Base-by-base conservation (phyloP, 1,140 invertebrate genomes). In the Heliconius hewitsoni region DNA sequence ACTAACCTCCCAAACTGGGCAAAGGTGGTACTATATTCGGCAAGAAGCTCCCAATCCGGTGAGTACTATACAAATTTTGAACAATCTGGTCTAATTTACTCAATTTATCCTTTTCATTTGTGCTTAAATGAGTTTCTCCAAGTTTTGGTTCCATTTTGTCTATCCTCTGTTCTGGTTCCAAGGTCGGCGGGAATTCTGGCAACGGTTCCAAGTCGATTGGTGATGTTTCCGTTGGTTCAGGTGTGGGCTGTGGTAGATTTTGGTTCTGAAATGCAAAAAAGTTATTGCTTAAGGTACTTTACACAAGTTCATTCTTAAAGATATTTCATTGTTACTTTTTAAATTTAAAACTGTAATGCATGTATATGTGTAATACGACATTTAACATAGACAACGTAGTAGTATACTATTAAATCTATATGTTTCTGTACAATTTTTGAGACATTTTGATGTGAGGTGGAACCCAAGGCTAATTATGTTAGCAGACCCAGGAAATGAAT, bases 21-120 rank as follows among this genome's bases (percentile, higher is more conserved):
- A 84, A 60, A 3, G 81, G 80, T 6, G 84, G 66, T 34, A 74
- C 73, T 55, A 82, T 60, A 5, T 85, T 74, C 13, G 80, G 76
- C 3, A 85, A 73, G 2, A 88, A 85, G 74, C 83, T 90, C 1
- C 87, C 86, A 83, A 91, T 89, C 77, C 90, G 89, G 73, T 92
- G 92, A 5, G 92, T 92, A 73, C 86, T 93, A 57, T 94, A 94
- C 77, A 94, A 78, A 81, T 93, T 93, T 81, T 94, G 91, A 0
- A 94, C 93, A 8, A 94, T 94, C 73, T 94, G 92, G 57, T 94
- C 92, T 60, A 94, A 52, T 83, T 92, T 94, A 77, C 92, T 94
- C 19, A 94, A 78, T 88, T 90, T 90, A 39, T 94, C 91, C 55
- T 87, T 93, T 70, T 91, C 88, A 11, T 79, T 85, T 71, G 78